phyloP scores from a whole-genome alignment of 2,888 invertebrate species.

The Lampropteryx suffumata region DNA sequence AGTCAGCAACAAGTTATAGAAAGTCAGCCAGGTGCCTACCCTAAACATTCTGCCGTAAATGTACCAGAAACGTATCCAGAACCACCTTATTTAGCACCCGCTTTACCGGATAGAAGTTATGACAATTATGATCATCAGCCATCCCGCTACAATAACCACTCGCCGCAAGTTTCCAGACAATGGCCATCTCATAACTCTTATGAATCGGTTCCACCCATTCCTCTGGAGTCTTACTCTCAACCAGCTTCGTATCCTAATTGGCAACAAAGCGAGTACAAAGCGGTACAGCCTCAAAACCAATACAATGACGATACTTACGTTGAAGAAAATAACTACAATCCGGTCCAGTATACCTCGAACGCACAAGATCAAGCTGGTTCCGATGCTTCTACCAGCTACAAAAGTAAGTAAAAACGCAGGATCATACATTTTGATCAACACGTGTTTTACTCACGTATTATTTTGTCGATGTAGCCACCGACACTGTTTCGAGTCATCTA shows the following conservation, averaged over 20 bases:
- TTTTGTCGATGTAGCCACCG: too few relatives aligned
- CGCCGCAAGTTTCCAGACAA: conserved; percentile 7
- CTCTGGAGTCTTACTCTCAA: neutral
- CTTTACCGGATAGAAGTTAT: conserved; percentile 1
- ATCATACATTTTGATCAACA: too few relatives aligned
- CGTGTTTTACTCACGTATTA: too few relatives aligned
- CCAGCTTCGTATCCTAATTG: neutral
- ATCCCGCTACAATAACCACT: neutral
- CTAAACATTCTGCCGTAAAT: neutral
- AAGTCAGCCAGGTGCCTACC: neutral
- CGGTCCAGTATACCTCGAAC: neutral
- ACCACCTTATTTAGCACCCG: neutral
- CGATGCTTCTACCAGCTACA: too few relatives aligned
- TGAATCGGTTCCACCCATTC: neutral
- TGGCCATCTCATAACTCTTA: conserved; percentile 6
- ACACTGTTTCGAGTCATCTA: too few relatives aligned
- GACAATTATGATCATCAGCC: neutral
- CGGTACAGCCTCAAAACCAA: neutral
- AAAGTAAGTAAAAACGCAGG: too few relatives aligned
- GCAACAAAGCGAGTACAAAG: neutral
- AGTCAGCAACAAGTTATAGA: conserved; percentile 1
- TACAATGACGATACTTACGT: neutral
- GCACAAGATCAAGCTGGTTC: neutral
- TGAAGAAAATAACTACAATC: neutral
- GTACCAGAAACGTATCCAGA: conserved; percentile 3